A percentile compares a stretch with the other conserved stretches of the same genome.
These are phyloP conservation scores for Euglossa dilemma DNA, from an alignment of 1,140 invertebrate genomes.

Conservation along the genomic window DNA sequence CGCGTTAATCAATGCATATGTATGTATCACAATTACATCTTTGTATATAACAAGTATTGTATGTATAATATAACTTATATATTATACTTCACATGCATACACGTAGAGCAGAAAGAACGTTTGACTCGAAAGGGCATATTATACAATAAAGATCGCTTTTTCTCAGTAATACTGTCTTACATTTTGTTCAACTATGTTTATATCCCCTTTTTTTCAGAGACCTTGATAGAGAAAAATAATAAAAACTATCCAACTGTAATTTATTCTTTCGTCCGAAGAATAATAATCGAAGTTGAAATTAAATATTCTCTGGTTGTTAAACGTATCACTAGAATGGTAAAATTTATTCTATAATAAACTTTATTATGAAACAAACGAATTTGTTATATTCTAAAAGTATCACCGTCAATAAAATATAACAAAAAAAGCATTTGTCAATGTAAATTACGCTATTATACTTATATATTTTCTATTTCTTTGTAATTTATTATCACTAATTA, in stretches of 20 bases:
- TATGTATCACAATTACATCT: slow-evolving; percentile 18
- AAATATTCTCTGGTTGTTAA: not conserved
- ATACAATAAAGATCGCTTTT: slow-evolving; percentile 1
- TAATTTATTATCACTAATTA: too few relatives aligned
- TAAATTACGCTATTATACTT: too few relatives aligned
- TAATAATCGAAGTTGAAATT: not conserved
- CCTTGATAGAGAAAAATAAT: not conserved
- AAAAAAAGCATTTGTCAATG: too few relatives aligned
- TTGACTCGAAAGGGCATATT: not conserved
- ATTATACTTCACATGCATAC: not conserved
- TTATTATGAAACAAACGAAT: not conserved
- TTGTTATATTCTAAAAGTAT: not conserved
- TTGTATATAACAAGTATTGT: slow-evolving; percentile 44
- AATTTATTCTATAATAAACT: not conserved
- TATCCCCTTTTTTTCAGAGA: not conserved
- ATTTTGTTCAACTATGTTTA: not conserved
- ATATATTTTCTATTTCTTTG: too few relatives aligned
- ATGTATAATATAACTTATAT: not conserved
- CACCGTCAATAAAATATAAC: too few relatives aligned
- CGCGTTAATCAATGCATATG: slow-evolving; percentile 7
- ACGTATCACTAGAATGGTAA: not conserved
- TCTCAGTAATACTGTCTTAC: not conserved
- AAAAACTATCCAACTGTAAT: not conserved
- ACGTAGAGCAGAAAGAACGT: too few relatives aligned
- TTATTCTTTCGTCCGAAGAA: not conserved